These are phyloP conservation scores for Agrilus cyanescens DNA, from an alignment of 2,888 invertebrate genomes.

Conservation along the genomic window DNA sequence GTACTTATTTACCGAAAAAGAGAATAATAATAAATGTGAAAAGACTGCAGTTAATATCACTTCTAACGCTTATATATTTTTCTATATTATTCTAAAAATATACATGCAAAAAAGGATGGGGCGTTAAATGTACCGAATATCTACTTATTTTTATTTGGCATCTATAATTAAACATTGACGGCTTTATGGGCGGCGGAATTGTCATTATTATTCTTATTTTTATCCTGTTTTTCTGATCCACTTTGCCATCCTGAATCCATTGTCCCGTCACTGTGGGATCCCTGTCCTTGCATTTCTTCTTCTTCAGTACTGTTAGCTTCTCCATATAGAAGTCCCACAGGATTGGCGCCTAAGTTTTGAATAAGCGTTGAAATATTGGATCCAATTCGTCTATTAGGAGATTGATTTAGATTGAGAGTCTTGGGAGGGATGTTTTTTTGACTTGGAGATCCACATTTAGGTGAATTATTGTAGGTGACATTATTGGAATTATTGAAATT, in stretches of 20 bases:
- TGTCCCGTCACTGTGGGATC: slow-evolving; percentile 38
- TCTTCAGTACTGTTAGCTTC: slow-evolving; percentile 31
- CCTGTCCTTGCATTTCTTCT: slow-evolving; percentile 29
- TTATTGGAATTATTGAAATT: slow-evolving; percentile 23
- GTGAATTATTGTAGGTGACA: slow-evolving; percentile 19
- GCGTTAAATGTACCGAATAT: too few relatives aligned
- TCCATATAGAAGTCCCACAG: slow-evolving; percentile 35
- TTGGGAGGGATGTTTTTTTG: slow-evolving; percentile 26
- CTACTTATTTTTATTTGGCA: too few relatives aligned
- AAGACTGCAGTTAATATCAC: too few relatives aligned
- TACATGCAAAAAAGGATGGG: too few relatives aligned
- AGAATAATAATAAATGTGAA: too few relatives aligned
- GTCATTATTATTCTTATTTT: slow-evolving; percentile 21
- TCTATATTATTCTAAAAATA: too few relatives aligned
- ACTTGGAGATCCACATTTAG: slow-evolving; percentile 7
- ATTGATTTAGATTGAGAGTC: slow-evolving; percentile 23
- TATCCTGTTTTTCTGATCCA: slow-evolving; percentile 48
- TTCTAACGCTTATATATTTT: too few relatives aligned
- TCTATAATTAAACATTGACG: slow-evolving; percentile 26
- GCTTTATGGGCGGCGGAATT: slow-evolving; percentile 22
- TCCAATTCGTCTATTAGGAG: slow-evolving; percentile 31
- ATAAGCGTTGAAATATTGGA: slow-evolving; percentile 39
- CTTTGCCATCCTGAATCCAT: slow-evolving; percentile 62
- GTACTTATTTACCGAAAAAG: too few relatives aligned
- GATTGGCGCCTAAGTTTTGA: slow-evolving; percentile 37